These are phyloP conservation scores for Pterois miles DNA, from an alignment of 2,797 vertebrate species.

Conservation along the genomic window DNA sequence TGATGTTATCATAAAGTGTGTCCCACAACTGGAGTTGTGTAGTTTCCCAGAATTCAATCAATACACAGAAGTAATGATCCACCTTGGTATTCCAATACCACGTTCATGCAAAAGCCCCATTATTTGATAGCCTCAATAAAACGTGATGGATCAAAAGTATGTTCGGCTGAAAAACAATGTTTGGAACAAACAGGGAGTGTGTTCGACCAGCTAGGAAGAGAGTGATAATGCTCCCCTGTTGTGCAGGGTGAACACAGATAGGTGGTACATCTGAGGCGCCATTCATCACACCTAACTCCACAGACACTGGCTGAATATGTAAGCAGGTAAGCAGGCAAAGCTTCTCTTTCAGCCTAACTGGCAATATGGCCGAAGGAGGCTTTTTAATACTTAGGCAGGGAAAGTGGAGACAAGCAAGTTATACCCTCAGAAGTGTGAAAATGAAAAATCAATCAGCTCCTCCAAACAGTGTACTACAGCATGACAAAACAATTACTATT, in stretches of 20 bases:
- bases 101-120: slow-evolving; percentile 22
- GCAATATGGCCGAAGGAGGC: slow-evolving; percentile 1
- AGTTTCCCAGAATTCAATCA: neutral
- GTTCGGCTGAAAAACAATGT: no score
- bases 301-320: slow-evolving; percentile 36
- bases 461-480: slow-evolving; percentile 38
- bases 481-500: slow-evolving; percentile 42
- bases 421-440: slow-evolving; percentile 44
- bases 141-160: no score
- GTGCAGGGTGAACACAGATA: slow-evolving; percentile 48
- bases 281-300: slow-evolving; percentile 61
- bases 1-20: no score
- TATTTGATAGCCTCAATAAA: slow-evolving; percentile 24
- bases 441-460: slow-evolving; percentile 50
- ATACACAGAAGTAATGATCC: neutral
- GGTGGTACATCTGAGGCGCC: slow-evolving; percentile 35
- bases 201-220: slow-evolving; percentile 51
- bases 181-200: slow-evolving; percentile 46
- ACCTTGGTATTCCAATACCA: slow-evolving; percentile 12
- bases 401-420: slow-evolving; percentile 34
- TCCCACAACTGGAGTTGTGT: neutral
- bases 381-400: slow-evolving; percentile 33
- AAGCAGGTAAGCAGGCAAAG: slow-evolving; percentile 32
- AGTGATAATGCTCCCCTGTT: slow-evolving; percentile 52
- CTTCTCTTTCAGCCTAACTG: slow-evolving; percentile 31